phyloP scores from a whole-genome alignment of 2,113 vertebrate genomes.

The Danionella cerebrum region DNA sequence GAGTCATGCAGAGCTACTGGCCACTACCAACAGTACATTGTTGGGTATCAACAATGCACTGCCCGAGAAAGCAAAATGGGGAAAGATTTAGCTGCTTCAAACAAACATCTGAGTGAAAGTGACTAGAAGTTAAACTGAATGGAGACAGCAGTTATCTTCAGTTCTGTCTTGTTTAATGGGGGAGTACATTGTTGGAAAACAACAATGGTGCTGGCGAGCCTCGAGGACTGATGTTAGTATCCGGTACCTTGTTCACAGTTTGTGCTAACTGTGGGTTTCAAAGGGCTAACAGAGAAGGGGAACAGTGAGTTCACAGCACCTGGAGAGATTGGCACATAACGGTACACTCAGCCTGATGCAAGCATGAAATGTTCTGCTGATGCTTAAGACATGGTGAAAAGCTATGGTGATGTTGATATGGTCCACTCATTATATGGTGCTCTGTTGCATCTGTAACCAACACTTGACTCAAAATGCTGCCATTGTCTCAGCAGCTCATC shows the following conservation, averaged over 20 bases:
- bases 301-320: slow-evolving; percentile 78
- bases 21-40: slow-evolving; percentile 88
- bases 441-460: no score
- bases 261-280: slow-evolving; percentile 81
- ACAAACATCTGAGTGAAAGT: slow-evolving; percentile 17
- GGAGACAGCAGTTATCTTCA: slow-evolving; percentile 36
- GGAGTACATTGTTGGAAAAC: slow-evolving; percentile 83
- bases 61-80: slow-evolving; percentile 76
- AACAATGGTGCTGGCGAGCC: slow-evolving; percentile 73
- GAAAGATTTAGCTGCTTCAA: slow-evolving; percentile 48
- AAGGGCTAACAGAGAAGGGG: slow-evolving; percentile 80
- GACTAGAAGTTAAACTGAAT: neutral
- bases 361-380: slow-evolving; percentile 31
- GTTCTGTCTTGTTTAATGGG: slow-evolving; percentile 44
- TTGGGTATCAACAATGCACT: slow-evolving; percentile 90
- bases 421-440: no score
- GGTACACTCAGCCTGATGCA: slow-evolving; percentile 55
- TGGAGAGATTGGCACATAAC: slow-evolving; percentile 76
- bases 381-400: neutral
- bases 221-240: slow-evolving; percentile 60
- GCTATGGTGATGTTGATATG: no score
- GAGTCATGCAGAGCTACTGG: slow-evolving; percentile 63
- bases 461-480: no score
- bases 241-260: slow-evolving; percentile 86
- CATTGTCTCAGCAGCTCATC: no score